phyloP scores from a whole-genome alignment of 2,113 vertebrate genomes.

The Dasyprocta punctata region DNA sequence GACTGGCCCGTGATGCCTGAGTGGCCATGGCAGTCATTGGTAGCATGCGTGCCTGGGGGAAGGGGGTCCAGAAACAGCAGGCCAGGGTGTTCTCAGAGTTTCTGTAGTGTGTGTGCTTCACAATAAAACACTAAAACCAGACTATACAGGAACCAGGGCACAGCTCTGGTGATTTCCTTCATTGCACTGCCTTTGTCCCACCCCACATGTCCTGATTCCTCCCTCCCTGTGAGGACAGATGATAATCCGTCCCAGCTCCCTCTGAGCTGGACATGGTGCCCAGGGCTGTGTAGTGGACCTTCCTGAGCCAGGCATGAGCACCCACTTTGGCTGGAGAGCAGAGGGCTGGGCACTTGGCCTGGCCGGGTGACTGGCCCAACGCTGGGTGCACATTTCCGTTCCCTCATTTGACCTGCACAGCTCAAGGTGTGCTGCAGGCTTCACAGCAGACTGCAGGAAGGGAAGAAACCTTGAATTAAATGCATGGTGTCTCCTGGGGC shows the following conservation, averaged over 20 bases:
- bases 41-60: background rate
- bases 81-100: background rate
- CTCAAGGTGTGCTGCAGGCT: background rate
- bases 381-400: background rate
- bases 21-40: conserved; percentile 21
- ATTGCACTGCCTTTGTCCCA: background rate
- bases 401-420: background rate
- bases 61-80: conserved; percentile 15
- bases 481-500: background rate
- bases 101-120: background rate
- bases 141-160: background rate
- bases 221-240: background rate
- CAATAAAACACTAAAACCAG: background rate
- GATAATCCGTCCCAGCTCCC: background rate
- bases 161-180: background rate
- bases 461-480: background rate
- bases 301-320: background rate
- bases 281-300: background rate
- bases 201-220: no score
- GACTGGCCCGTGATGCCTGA: conserved; percentile 3
- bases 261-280: background rate
- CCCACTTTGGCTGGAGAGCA: background rate
- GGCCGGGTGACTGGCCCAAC: background rate
- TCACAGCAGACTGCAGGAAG: background rate
- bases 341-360: background rate